Evolutionary conservation across 2,113 vertebrate species (phyloP), one percentile per base, ranked within the genome.

Genomic region (Neogobius melanostomus): DNA sequence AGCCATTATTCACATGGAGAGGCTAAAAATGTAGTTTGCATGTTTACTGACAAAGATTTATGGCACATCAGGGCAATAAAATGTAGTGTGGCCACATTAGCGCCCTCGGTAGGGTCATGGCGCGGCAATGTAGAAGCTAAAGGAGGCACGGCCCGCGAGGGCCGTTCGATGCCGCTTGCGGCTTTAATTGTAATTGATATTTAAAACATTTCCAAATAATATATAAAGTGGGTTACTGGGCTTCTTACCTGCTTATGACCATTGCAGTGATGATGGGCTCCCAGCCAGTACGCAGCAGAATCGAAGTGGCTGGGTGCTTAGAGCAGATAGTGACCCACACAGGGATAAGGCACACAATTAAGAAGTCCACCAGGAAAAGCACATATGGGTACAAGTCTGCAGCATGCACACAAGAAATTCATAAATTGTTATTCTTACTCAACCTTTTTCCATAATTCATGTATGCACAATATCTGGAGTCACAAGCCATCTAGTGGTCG

Each of bases 201-300:
- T 50, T 50, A 50, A 5, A 12, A 12, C 16, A 17, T 17, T 17
- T 8, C 8, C 8, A 7, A 53, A 56, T 17, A 21, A 17, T 21
- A 10, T 56, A 6, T 10, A 21, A 56, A 5, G 53, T 17, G 6
- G n/a, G 17, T 7, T 9, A 21, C 21, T 21, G 21, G 28, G 28
- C 28, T 36, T 36, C 28, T 36, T 74, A 99, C 98, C 98, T 99
- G 95, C 98, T 99, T 75, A 99, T 94, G 52, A 93, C 71, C 96
- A 99, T 95, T 4, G 97, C 96, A 6, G 96, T 93, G 8, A 98
- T 93, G 64, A 99, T 94, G 0, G 98, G 98, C 74, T 96, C 92
- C 97, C 97, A 99, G 6, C 96, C 95, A 0, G 93, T 92, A 12
- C 92, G 94, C 45, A 99, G 92, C 17, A 98, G 90, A 79, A 95